Conservation (phyloP, 2,113 vertebrate genomes). For the Mungos mungo region DNA sequence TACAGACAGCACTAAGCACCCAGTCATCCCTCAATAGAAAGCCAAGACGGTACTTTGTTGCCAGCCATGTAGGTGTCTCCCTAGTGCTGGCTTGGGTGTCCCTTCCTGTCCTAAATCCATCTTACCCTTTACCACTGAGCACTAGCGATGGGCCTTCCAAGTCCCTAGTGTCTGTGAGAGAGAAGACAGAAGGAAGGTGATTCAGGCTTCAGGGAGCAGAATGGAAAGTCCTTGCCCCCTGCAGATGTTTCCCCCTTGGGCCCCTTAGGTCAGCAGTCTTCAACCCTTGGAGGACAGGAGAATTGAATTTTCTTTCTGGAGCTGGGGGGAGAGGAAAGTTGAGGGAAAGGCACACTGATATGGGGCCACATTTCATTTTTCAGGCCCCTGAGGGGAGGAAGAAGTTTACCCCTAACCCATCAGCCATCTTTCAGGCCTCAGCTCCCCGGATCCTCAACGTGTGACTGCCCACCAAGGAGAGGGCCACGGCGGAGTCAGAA, state of each 20-base stretch:
- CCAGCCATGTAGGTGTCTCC: neutral
- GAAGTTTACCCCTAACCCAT: constrained; percentile 93
- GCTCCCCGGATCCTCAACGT: constrained; percentile 90
- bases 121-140: neutral
- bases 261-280: neutral
- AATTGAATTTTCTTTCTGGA: neutral
- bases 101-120: neutral
- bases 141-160: neutral
- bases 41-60: neutral
- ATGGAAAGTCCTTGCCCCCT: neutral
- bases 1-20: neutral
- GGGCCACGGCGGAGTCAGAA: neutral
- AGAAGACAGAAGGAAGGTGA: neutral
- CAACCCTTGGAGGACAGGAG: neutral
- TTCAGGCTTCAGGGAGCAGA: neutral
- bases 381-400: constrained; percentile 92
- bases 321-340: too few relatives aligned
- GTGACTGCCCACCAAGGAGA: constrained; percentile 78
- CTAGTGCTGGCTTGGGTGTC: neutral
- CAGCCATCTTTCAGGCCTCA: constrained; percentile 94
- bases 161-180: neutral
- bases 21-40: neutral
- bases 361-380: neutral
- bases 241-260: rapidly evolving
- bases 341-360: neutral